Base-by-base conservation (phyloP, 2,797 vertebrate species). In the Zalophus californianus region DNA sequence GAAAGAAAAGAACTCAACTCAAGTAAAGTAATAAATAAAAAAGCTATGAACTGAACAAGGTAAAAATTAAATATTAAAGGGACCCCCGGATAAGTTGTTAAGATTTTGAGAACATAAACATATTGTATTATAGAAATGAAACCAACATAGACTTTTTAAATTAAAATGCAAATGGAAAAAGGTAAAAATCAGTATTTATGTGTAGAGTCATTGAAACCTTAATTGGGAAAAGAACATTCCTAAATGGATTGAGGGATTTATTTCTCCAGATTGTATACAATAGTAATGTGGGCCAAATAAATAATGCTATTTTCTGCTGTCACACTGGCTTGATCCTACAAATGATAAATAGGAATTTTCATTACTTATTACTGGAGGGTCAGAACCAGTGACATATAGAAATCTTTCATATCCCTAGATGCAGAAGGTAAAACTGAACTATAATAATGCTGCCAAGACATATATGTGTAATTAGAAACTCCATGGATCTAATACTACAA, bases 81-180 rank as follows among this genome's bases (percentile, higher is more conserved):
- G 90, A 93, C 85, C 92, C 75, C 23, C 25, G 89, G 89, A 80
- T 97, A 91, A 97, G 95, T 97, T 98, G 91, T 97, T 98, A 90
- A 96, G 91, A 98, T 97, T 97, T 96, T 98, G 90, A 98, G 98
- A 97, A 96, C 89, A 91, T 50, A 97, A 97, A 27, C 20, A 44
- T 2, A 78, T 50, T 92, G 44, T 97, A 90, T 96, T 96, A 72
- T 96, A 97, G 97, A 98, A 98, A 97, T 88, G 66, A 98, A 97
- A 96, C 97, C 54, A 94, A 96, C 82, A 95, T 32, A 92, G 94
- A 91, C 96, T 93, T 97, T 98, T 98, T 97, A 97, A 98, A 98
- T 98, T 98, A 98, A 98, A 98, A 98, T 98, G 95, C 66, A 97
- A 96, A 90, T 97, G 90, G 86, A 96, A 94, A 97, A 91, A 96